Evolutionary conservation across 2,888 invertebrate species (phyloP).

Genomic region (Neoascia interrupta): DNA sequence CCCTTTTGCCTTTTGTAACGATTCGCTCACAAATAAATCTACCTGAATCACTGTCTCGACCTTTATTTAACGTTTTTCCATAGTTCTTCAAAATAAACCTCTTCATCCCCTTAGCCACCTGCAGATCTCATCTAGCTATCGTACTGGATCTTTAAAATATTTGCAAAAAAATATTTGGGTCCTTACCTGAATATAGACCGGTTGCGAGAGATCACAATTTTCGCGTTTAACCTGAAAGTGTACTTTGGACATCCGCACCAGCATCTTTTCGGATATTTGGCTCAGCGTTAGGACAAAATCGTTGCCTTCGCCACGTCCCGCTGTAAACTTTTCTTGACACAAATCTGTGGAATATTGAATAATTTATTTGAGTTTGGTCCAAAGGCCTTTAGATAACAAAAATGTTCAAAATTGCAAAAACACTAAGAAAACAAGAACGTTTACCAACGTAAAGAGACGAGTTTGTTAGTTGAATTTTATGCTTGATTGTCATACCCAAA

Average conservation of each 20-base stretch:
- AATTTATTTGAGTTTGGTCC: no score
- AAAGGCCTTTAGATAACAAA: no score
- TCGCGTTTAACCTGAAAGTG: slow-evolving; percentile 80
- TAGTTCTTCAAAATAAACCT: no score
- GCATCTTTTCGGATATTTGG: slow-evolving; percentile 76
- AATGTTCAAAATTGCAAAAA: background rate
- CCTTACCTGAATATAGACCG: slow-evolving; percentile 78
- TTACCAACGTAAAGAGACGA: slow-evolving; percentile 77
- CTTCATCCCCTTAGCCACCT: slow-evolving; percentile 2
- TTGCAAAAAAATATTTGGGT: background rate
- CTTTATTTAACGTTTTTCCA: no score
- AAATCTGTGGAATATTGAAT: slow-evolving; percentile 78
- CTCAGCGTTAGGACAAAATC: slow-evolving; percentile 78
- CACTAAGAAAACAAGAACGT: slow-evolving; percentile 29
- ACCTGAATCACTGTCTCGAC: no score
- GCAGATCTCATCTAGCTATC: background rate
- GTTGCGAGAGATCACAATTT: slow-evolving; percentile 76
- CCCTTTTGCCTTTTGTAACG: no score
- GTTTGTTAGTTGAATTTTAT: slow-evolving; percentile 75
- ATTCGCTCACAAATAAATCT: no score
- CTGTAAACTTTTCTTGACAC: slow-evolving; percentile 78
- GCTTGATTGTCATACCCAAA: slow-evolving; percentile 76
- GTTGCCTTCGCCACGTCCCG: slow-evolving; percentile 79
- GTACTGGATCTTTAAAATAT: background rate
- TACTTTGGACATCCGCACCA: slow-evolving; percentile 80